Conservation (phyloP, 2,113 vertebrate species). For the Aphelocoma coerulescens region DNA sequence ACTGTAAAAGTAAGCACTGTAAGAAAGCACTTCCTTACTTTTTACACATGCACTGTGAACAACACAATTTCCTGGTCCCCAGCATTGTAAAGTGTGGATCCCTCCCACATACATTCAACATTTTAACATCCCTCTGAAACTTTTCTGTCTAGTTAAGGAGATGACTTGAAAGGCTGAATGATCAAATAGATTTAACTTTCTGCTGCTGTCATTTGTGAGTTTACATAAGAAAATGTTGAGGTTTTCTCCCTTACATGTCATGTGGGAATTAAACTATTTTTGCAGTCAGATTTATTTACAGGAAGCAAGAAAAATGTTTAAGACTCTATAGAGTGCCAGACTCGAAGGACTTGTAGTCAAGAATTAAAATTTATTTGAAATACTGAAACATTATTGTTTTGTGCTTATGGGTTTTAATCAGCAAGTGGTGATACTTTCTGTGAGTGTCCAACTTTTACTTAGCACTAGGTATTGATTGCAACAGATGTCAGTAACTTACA, state of each 20-base stretch:
- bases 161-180: not conserved
- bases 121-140: conserved; percentile 13
- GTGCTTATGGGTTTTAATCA: not conserved
- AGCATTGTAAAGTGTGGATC: not conserved
- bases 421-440: not conserved
- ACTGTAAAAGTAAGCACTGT: not conserved
- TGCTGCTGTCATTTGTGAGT: not conserved
- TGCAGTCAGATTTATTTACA: not conserved
- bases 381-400: not conserved
- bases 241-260: not conserved
- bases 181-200: not conserved
- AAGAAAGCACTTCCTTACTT: not conserved
- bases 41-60: not conserved
- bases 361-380: not conserved
- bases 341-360: not conserved
- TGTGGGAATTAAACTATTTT: not conserved
- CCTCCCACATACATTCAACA: not conserved
- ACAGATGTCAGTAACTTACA: not conserved
- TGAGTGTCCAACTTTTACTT: not conserved
- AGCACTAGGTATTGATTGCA: not conserved
- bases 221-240: not conserved
- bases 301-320: not conserved
- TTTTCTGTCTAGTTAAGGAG: not conserved
- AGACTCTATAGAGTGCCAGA: not conserved
- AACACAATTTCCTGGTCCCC: not conserved